These are phyloP conservation scores for Paracanthobrama guichenoti DNA, from an alignment of 2,113 vertebrate species.

Conservation along the genomic window DNA sequence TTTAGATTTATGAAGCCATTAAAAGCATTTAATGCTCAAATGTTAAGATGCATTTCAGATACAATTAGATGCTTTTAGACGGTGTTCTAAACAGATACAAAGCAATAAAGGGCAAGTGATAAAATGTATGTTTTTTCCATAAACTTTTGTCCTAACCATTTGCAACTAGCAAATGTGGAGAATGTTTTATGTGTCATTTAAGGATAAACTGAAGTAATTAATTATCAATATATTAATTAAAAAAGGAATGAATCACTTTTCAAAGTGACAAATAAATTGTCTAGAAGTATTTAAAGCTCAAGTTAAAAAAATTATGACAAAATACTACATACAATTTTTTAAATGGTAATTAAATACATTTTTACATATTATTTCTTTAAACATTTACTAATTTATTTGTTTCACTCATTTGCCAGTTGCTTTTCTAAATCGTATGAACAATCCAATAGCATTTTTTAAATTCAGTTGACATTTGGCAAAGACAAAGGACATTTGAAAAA, in stretches of 20 bases:
- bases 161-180: background rate
- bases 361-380: too few species aligned
- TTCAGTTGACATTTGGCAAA: too few species aligned
- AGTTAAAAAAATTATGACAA: background rate
- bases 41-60: background rate
- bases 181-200: background rate
- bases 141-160: background rate
- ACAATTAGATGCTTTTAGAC: background rate
- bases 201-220: background rate
- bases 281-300: background rate
- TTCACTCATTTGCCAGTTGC: too few species aligned
- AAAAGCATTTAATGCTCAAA: conserved; percentile 15
- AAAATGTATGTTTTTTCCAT: background rate
- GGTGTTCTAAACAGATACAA: background rate
- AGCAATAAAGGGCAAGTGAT: conserved; percentile 5
- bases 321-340: background rate
- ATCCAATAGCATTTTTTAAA: too few species aligned
- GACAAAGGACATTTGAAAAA: too few species aligned
- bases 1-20: conserved; percentile 1
- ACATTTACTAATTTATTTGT: too few species aligned
- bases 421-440: too few species aligned
- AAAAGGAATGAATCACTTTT: background rate
- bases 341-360: too few species aligned
- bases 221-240: background rate
- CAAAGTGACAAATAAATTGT: background rate